These are phyloP conservation scores for Percopsis omiscomaycus DNA, from an alignment of 2,797 vertebrate genomes.

Conservation along the genomic window DNA sequence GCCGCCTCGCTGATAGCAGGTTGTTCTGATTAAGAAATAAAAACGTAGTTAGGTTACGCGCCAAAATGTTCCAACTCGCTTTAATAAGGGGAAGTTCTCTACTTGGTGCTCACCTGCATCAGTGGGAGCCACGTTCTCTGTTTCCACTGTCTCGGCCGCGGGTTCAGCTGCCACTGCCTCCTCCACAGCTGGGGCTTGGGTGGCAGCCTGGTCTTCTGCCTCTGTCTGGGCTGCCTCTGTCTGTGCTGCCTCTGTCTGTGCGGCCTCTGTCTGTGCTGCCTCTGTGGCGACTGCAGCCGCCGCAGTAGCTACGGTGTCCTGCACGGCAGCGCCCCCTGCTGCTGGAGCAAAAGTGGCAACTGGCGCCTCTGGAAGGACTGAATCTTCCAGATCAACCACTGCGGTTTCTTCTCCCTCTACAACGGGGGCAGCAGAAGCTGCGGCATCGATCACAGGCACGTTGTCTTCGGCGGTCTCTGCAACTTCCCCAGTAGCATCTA, in stretches of 20 bases:
- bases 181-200: conserved; percentile 20
- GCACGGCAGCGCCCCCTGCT: conserved; percentile 41
- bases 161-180: conserved; percentile 13
- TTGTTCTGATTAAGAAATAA: conserved; percentile 13
- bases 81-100: too few species aligned
- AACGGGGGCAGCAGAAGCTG: conserved; percentile 51
- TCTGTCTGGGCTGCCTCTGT: conserved; percentile 37
- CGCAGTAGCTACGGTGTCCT: conserved; percentile 38
- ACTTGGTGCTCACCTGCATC: conserved; percentile 56
- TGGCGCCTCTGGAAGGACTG: conserved; percentile 33
- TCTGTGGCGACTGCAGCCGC: conserved; percentile 42
- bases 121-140: conserved; percentile 57
- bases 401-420: conserved; percentile 48
- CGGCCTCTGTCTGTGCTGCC: conserved; percentile 14
- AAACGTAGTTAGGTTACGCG: background rate
- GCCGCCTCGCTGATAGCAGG: conserved; percentile 35
- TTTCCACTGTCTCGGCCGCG: conserved; percentile 51
- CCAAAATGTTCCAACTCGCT: background rate
- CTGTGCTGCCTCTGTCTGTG: conserved; percentile 26
- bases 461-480: conserved; percentile 6
- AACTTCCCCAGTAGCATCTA: background rate
- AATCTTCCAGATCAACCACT: conserved; percentile 27
- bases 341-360: conserved; percentile 44
- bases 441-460: conserved; percentile 23
- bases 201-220: conserved; percentile 26